Conservation (phyloP, 64 coral and sea anemone genomes). For the Montipora foliosa region DNA sequence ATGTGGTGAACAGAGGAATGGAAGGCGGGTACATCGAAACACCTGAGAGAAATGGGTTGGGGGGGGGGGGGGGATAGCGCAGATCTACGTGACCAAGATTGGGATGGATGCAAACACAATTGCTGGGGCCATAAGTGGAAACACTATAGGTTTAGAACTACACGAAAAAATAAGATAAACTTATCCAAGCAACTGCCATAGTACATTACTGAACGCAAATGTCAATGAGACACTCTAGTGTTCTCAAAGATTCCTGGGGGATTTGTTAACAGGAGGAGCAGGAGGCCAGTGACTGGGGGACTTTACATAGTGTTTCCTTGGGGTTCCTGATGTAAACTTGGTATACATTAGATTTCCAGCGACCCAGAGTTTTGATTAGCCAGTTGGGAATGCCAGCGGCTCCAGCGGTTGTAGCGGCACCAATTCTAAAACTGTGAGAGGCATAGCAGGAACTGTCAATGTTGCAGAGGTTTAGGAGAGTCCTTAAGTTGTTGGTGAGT, state of each 20-base stretch:
- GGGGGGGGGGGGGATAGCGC: too few relatives aligned
- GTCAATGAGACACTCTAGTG: background rate
- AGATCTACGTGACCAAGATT: too few relatives aligned
- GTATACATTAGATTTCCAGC: background rate
- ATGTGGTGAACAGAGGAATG: too few relatives aligned
- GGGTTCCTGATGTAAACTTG: background rate
- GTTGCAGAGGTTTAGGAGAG: background rate
- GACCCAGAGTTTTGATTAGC: background rate
- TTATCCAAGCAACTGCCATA: too few relatives aligned
- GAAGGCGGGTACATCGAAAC: too few relatives aligned
- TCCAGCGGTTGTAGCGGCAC: background rate
- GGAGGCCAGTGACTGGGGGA: background rate
- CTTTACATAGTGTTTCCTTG: background rate
- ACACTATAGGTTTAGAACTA: too few relatives aligned
- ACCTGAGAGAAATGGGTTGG: too few relatives aligned
- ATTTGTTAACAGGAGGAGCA: background rate
- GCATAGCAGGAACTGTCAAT: background rate
- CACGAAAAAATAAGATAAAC: too few relatives aligned
- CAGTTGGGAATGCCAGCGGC: background rate
- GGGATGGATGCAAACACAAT: too few relatives aligned
- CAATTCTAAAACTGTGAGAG: background rate
- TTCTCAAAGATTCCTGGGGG: background rate
- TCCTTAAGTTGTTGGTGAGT: background rate
- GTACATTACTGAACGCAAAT: too few relatives aligned
- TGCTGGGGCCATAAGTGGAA: too few relatives aligned